phyloP scores from a whole-genome alignment of 2,797 vertebrate genomes.

The Macropus fuliginosus region DNA sequence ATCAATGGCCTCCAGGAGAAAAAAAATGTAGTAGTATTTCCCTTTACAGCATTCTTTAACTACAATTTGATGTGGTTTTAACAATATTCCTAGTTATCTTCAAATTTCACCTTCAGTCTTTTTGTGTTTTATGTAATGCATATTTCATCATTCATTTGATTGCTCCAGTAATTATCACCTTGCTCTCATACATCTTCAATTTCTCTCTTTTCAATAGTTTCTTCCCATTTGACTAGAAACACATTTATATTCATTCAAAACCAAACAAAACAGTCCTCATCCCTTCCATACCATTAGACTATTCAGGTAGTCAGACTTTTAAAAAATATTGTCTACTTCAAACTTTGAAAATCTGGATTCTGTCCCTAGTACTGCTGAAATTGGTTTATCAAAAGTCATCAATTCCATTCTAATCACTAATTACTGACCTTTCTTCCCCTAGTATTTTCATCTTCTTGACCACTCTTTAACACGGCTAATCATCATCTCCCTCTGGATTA shows the following conservation, averaged over 20 bases:
- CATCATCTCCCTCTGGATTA: background rate
- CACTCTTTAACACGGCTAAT: background rate
- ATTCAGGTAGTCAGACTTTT: background rate
- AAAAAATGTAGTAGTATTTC: background rate
- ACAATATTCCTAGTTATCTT: background rate
- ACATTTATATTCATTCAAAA: background rate
- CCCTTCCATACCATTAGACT: background rate
- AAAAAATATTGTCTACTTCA: background rate
- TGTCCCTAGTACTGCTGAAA: background rate
- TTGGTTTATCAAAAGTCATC: background rate
- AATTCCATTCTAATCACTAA: background rate
- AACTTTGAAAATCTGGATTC: background rate
- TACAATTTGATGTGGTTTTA: conserved; percentile 1
- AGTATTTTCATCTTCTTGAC: background rate
- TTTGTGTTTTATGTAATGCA: conserved; percentile 28
- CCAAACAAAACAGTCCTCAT: background rate
- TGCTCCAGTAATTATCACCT: background rate
- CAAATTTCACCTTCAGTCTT: background rate
- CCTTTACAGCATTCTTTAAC: conserved; percentile 11
- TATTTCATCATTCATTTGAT: background rate
- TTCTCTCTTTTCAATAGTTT: background rate
- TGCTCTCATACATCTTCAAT: background rate
- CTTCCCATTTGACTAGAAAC: background rate
- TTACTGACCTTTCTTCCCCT: background rate
- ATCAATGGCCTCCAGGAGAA: background rate